Percentiles rank a stretch among this genome's conserved stretches.
These are phyloP conservation scores for Drosophila takahashii DNA, from an alignment of 1,140 invertebrate species.

Conservation along the genomic window DNA sequence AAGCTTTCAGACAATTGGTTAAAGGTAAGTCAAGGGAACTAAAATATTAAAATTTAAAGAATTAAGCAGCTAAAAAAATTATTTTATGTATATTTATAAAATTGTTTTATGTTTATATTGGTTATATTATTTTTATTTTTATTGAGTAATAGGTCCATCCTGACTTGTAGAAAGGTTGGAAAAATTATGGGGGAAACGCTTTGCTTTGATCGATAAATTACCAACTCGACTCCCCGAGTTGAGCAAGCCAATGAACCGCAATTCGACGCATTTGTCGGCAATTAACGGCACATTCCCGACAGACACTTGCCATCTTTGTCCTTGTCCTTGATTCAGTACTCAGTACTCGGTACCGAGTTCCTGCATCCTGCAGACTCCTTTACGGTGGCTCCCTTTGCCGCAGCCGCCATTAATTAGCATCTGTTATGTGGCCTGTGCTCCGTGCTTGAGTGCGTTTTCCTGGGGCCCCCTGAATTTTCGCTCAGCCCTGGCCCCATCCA, in stretches of 20 bases:
- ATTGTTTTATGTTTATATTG: neutral
- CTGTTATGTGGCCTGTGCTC: conserved; percentile 60
- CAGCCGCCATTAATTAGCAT: conserved; percentile 75
- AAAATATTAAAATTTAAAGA: neutral
- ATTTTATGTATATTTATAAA: no score
- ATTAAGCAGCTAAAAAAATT: no score
- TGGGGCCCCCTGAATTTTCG: neutral
- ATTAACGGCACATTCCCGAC: conserved; percentile 73
- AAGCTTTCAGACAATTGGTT: conserved; percentile 90
- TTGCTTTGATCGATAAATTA: conserved; percentile 56
- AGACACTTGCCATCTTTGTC: conserved; percentile 52
- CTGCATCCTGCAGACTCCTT: conserved; percentile 33
- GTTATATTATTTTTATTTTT: no score
- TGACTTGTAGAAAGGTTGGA: neutral
- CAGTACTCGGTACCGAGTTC: neutral
- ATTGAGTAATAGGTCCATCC: neutral
- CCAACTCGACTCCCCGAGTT: conserved; percentile 35
- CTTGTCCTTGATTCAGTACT: conserved; percentile 7
- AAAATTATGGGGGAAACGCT: neutral
- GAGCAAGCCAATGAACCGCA: conserved; percentile 70
- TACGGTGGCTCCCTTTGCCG: conserved; percentile 36
- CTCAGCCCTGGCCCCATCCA: neutral
- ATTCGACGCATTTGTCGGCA: conserved; percentile 76
- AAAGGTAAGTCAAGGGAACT: conserved; percentile 55
- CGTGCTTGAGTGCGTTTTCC: conserved; percentile 64